Base-by-base conservation (phyloP, 1,140 invertebrate genomes). In the Ooceraea biroi region DNA sequence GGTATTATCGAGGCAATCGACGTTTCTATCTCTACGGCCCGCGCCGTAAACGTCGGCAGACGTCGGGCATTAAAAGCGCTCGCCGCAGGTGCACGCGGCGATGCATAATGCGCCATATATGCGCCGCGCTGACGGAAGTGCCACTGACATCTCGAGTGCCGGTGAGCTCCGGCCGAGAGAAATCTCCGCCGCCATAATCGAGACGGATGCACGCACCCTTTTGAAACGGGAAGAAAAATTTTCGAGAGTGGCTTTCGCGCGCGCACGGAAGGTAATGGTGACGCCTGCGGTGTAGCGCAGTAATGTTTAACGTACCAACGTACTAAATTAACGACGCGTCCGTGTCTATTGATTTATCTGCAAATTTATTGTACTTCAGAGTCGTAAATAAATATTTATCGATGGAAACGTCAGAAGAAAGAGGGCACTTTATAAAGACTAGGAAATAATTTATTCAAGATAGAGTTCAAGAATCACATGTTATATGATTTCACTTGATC, bases 1-100 rank as follows among this genome's bases (percentile, higher is more conserved):
- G 82, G 55, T 52, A 78, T 83, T 83, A 83, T 78, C 73, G 73
- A 83, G 73, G 60, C 82, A 58, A 83, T 83, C 82, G 61, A 78
- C 50, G 82, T 83, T 83, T 83, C 82, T 83, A 78, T 78, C 74
- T 71, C 82, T 52, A 52, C 30, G 12, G 27, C 41, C 46, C 44
- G 60, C 60, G 58, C 82, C 55, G 69, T 82, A 74, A 82, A 78
- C 48, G 36, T 36, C 58, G 72, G 17, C 30, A 65, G 60, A 83
- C 61, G 73, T 36, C 57, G 48, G 50, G 19, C 41, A 61, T 73
- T 82, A 73, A 73, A 36, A 55, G 57, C 41, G 63, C 46, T 48
- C 25, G 76, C 36, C 27, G 57, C 72, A 58, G 25, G 44, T 41
- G 46, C 27, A 5, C 27, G 76, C 36, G 57, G 74, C 63, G 74